A percentile compares a stretch with the other conserved stretches of the same genome.
These are phyloP conservation scores for Gambusia yucatana DNA, from an alignment of 2,797 vertebrate genomes.

Conservation along the genomic window DNA sequence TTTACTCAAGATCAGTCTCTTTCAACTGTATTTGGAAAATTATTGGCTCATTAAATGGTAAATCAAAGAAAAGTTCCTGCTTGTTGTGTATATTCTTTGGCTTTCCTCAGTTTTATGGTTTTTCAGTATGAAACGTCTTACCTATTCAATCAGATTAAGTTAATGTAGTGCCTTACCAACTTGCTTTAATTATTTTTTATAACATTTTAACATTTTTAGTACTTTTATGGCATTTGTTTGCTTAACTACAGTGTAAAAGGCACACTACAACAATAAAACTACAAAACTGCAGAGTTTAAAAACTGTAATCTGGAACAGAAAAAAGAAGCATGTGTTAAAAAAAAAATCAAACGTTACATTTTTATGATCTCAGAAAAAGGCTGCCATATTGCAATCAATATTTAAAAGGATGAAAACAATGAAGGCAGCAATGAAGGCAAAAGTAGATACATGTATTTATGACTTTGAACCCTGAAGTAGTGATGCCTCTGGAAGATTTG, in stretches of 20 bases:
- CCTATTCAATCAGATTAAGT: not conserved
- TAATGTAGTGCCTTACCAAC: not conserved
- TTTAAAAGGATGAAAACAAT: slow-evolving; percentile 78
- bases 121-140: not conserved
- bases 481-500: not conserved
- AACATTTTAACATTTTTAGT: too few species aligned
- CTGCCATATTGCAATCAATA: slow-evolving; percentile 72
- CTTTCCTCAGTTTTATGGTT: not conserved
- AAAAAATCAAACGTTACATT: slow-evolving; percentile 59
- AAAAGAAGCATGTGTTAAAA: slow-evolving; percentile 28
- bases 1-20: not conserved
- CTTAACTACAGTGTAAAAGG: slow-evolving; percentile 39
- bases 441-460: slow-evolving; percentile 20
- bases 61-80: not conserved
- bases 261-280: too few species aligned
- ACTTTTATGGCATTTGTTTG: slow-evolving; percentile 10
- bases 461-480: not conserved
- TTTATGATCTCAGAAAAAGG: slow-evolving; percentile 58
- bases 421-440: slow-evolving; percentile 75
- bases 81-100: not conserved
- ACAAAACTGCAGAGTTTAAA: slow-evolving; percentile 1
- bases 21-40: not conserved
- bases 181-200: not conserved
- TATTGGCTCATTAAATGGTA: not conserved
- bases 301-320: slow-evolving; percentile 21